Evolutionary conservation across 2,888 invertebrate species (phyloP), one percentile per base, ranked within the genome.

Genomic region (Tetrapedia diversipes): DNA sequence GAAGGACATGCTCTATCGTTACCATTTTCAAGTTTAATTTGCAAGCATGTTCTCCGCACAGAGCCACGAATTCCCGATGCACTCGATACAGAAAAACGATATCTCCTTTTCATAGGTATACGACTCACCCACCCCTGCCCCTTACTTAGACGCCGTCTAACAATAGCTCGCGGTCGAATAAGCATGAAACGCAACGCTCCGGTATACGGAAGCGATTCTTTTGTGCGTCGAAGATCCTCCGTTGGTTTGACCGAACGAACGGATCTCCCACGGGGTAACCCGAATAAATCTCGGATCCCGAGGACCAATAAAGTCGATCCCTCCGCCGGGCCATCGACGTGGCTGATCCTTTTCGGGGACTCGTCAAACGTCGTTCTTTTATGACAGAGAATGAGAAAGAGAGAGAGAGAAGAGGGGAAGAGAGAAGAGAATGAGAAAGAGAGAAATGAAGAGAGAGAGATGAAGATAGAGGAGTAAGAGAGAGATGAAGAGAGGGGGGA

Each of bases 201-300:
- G 83, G 83, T 78, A 80, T 80, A 85, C 78, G 78, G 68, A 83
- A 69, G 76, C 85, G 75, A 76, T 80, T 85, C 85, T 80, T 85
- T 83, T 83, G 83, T 83, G 83, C 74, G 79, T 77, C 64, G 53
- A 72, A 78, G 80, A 76, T 80, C 73, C 68, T 63, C 24, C 27
- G 57, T 49, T 71, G n/a, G 29, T 72, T 74, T 77, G 80, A 81
- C 59, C 70, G 73, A 59, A 47, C 67, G 76, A 82, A 82, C 66
- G 66, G 69, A 85, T 83, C 57, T 54, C 32, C 70, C n/a, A n/a
- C n/a, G n/a, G 43, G 77, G 69, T 79, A 83, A 85, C 85, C 72
- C 70, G 83, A 83, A 83, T 83, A 83, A 83, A 85, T 83, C 77
- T 69, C 51, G 71, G 56, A 84, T 82, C 69, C 63, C 56, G 66